Evolutionary conservation across 2,113 vertebrate species (phyloP).

Genomic region (Zeus faber): DNA sequence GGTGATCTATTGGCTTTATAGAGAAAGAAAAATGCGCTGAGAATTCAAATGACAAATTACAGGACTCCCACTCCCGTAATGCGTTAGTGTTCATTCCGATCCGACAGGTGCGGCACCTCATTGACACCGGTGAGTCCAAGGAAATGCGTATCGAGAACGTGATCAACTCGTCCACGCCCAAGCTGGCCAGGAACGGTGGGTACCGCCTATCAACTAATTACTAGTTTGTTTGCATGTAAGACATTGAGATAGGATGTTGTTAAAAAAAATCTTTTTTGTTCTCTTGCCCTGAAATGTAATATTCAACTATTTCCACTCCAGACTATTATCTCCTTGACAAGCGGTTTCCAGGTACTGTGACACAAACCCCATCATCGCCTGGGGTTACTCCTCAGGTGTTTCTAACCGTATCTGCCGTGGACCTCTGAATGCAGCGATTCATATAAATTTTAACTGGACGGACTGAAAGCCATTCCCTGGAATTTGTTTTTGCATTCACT

Average conservation of each 20-base stretch:
- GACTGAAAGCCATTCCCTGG: conserved; percentile 17
- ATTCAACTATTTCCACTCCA: conserved; percentile 61
- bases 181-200: conserved; percentile 88
- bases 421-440: conserved; percentile 6
- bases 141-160: conserved; percentile 87
- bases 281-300: conserved; percentile 42
- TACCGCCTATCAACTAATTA: conserved; percentile 3
- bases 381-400: conserved; percentile 35
- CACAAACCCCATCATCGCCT: conserved; percentile 60
- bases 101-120: conserved; percentile 86
- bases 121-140: conserved; percentile 85
- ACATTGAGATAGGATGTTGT: too few species aligned
- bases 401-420: conserved; percentile 5
- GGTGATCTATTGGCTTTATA: conserved; percentile 63
- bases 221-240: background rate
- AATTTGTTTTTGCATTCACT: conserved; percentile 25
- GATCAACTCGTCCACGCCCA: conserved; percentile 87
- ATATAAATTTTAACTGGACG: too few species aligned
- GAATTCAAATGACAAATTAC: too few species aligned
- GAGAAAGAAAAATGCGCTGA: too few species aligned
- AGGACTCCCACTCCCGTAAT: too few species aligned
- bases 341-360: conserved; percentile 73
- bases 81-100: background rate
- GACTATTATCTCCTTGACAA: conserved; percentile 72
- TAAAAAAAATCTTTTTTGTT: background rate